Conservation (phyloP, 2,113 vertebrate species). For the Cephalopholis sonnerati region DNA sequence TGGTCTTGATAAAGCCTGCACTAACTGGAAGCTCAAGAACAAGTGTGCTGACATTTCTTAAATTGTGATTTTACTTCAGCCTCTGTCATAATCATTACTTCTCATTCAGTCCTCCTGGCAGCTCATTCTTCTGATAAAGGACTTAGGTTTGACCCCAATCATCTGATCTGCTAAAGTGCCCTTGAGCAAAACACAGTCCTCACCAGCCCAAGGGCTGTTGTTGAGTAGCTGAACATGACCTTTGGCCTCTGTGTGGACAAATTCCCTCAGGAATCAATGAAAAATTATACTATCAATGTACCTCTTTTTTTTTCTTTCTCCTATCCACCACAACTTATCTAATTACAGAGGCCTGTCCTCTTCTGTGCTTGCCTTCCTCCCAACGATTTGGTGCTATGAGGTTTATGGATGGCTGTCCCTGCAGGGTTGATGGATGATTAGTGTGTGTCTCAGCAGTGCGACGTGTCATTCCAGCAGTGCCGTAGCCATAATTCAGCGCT, state of each 20-base stretch:
- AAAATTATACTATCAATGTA: background rate
- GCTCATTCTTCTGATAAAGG: background rate
- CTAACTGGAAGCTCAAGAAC: background rate
- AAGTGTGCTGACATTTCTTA: background rate
- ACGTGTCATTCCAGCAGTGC: constrained; percentile 9
- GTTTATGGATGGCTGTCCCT: constrained; percentile 24
- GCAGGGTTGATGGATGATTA: constrained; percentile 41
- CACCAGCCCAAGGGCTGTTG: background rate
- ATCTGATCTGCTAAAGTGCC: background rate
- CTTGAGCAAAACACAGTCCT: background rate
- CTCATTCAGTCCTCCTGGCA: too few relatives aligned
- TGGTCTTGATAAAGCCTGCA: background rate
- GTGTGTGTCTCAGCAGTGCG: constrained; percentile 23
- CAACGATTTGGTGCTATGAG: background rate
- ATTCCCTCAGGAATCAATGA: constrained; percentile 8
- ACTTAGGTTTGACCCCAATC: background rate
- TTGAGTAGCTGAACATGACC: background rate
- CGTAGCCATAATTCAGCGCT: constrained; percentile 23
- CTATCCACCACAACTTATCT: background rate
- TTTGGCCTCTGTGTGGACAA: background rate
- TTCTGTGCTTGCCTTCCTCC: background rate
- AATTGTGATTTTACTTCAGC: too few relatives aligned
- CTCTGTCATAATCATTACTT: background rate
- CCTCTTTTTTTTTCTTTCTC: background rate
- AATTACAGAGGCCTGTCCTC: background rate